Evolutionary conservation across 1,140 invertebrate genomes (phyloP).

Genomic region (Rhopalosiphum padi): DNA sequence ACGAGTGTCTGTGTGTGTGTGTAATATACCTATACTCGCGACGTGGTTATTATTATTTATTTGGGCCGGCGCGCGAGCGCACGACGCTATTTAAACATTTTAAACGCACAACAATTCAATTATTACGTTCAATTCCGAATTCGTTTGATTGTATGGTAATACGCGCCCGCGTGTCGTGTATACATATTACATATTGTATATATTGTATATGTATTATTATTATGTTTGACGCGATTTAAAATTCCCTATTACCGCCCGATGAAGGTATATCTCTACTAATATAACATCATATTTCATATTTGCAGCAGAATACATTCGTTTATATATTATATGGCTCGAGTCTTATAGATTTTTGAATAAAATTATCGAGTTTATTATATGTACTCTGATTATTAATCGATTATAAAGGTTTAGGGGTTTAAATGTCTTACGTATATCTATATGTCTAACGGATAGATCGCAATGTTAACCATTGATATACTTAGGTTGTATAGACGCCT

Average conservation of each 20-base stretch:
- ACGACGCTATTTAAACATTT: background rate
- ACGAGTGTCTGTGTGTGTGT: no score
- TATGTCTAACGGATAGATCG: no score
- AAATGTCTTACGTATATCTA: background rate
- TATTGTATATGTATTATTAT: background rate
- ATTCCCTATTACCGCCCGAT: no score
- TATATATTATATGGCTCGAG: background rate
- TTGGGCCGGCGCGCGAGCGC: background rate
- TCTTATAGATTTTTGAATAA: background rate
- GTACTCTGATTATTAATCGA: background rate
- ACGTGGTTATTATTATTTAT: background rate
- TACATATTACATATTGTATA: background rate
- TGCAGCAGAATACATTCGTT: no score
- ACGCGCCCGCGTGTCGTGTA: background rate
- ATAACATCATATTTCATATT: background rate
- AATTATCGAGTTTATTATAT: no score
- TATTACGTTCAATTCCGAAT: slow-evolving; percentile 25
- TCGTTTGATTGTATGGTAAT: background rate
- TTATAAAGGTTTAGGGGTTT: background rate
- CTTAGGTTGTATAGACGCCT: background rate
- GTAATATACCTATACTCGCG: background rate
- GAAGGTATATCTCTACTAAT: no score
- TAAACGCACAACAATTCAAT: slow-evolving; percentile 8
- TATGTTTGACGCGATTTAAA: background rate
- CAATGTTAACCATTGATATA: no score